Conservation (phyloP, 2,113 vertebrate species). For the Hucho hucho region DNA sequence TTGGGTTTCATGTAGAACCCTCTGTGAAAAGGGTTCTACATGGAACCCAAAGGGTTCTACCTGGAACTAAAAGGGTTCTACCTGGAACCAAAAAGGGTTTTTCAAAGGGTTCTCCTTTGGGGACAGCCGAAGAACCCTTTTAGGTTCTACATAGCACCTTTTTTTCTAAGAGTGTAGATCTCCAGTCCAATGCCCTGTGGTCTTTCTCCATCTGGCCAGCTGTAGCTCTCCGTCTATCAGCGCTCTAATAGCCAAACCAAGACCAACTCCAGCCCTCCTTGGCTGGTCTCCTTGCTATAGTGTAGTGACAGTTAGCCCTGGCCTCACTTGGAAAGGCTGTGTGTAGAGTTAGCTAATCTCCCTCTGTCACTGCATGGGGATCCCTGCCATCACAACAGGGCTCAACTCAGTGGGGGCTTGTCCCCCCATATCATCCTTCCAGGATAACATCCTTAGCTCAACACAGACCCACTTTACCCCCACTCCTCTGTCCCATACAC, state of each 20-base stretch:
- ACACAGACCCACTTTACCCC: neutral
- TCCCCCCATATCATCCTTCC: constrained; percentile 16
- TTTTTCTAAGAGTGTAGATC: constrained; percentile 3
- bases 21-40: too few species aligned
- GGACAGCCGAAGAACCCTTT: too few species aligned
- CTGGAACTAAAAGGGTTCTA: too few species aligned
- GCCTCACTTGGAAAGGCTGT: constrained; percentile 51
- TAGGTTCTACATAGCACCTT: too few species aligned
- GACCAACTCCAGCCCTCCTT: constrained; percentile 26
- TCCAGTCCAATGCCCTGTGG: constrained; percentile 38
- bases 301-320: constrained; percentile 22
- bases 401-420: constrained; percentile 26
- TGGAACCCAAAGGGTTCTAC: too few species aligned
- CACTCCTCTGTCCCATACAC: neutral
- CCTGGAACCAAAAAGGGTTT: too few species aligned
- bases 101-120: too few species aligned
- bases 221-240: constrained; percentile 26
- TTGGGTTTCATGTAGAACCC: too few species aligned
- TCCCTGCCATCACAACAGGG: constrained; percentile 54
- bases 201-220: constrained; percentile 56
- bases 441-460: neutral
- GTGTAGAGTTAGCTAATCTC: constrained; percentile 56
- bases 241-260: neutral
- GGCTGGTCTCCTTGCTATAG: constrained; percentile 2
- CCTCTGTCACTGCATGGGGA: constrained; percentile 49